Percentiles rank a stretch among this genome's conserved stretches.
These are phyloP conservation scores for Eriosoma lanigerum DNA, from an alignment of 1,140 invertebrate genomes.

Conservation along the genomic window DNA sequence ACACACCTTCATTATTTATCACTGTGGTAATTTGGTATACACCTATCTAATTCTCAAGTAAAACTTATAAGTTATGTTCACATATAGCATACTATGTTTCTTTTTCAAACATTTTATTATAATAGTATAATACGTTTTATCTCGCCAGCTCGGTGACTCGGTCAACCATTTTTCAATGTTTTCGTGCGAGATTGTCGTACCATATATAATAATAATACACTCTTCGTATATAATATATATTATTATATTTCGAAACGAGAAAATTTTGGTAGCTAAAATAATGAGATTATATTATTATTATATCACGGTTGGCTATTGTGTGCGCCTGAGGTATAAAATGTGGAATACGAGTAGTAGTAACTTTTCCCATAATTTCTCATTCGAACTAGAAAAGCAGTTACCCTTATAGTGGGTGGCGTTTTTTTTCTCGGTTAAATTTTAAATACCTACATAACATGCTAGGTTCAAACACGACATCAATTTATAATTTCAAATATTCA, in stretches of 20 bases:
- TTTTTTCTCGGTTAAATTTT: slow-evolving; percentile 19
- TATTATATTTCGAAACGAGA: neutral
- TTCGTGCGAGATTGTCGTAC: neutral
- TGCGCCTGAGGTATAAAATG: slow-evolving; percentile 20
- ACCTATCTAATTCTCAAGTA: too few relatives aligned
- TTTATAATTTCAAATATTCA: slow-evolving; percentile 1
- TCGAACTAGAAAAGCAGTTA: slow-evolving; percentile 24
- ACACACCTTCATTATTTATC: too few relatives aligned
- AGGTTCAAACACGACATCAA: neutral
- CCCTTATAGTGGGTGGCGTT: neutral
- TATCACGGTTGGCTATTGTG: slow-evolving; percentile 25
- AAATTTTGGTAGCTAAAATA: slow-evolving; percentile 24
- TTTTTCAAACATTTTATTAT: too few relatives aligned
- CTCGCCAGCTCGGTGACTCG: neutral
- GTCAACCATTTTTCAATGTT: neutral
- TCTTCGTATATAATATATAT: neutral
- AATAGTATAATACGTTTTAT: neutral
- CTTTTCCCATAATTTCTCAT: slow-evolving; percentile 46
- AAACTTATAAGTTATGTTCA: too few relatives aligned
- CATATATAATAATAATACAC: too few relatives aligned
- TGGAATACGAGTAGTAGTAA: slow-evolving; percentile 10
- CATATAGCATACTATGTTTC: too few relatives aligned
- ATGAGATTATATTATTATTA: slow-evolving; percentile 48
- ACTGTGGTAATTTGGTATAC: too few relatives aligned
- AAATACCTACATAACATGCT: neutral